Base-by-base conservation (phyloP, 2,888 invertebrate genomes). In the Stegophylla sp. region DNA sequence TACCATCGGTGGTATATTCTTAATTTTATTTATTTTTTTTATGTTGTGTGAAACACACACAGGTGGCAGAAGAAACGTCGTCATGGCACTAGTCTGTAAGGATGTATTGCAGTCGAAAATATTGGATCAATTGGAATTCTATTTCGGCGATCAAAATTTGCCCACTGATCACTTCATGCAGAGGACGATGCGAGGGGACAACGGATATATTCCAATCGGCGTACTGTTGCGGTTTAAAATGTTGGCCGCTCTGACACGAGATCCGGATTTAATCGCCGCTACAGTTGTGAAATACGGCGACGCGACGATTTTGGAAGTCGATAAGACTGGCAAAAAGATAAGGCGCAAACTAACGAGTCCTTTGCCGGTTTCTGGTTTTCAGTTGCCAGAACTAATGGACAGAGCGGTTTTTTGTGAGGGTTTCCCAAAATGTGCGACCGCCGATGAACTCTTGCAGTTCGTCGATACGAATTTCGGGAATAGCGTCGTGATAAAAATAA, bases 141-240 rank as follows among this genome's bases (percentile, higher is more conserved):
- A 90, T 85, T 94, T 94, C 89, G 97, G 98, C 72, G 95, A 99
- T 87, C 90, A 93, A 7, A 99, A 99, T 87, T 88, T 99, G 74
- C 92, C 93, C 0, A 90, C 93, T 82, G 98, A 99, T 86, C 96
- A 94, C 87, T 99, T 98, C 86, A 88, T 99, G n/a, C 91, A 92
- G 84, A 94, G 94, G 83, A 93, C 96, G 87, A 90, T 94, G 0
- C 91, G 91, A 84, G 88, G 94, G 83, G 94, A 96, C 84, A 94
- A 96, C 76, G 98, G 95, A 3, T 96, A 98, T 98, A 91, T 99
- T 26, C 91, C 94, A 0, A 86, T 98, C 66, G 91, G 92, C 0
- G 91, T 93, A 0, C 90, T 99, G 87, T 88, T 94, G 67, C 95
- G 92, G 82, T 99, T 98, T 86, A 96, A 97, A 87, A 90, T 97